Conservation (phyloP, 2,888 invertebrate species). For the Pristionchus exspectatus region DNA sequence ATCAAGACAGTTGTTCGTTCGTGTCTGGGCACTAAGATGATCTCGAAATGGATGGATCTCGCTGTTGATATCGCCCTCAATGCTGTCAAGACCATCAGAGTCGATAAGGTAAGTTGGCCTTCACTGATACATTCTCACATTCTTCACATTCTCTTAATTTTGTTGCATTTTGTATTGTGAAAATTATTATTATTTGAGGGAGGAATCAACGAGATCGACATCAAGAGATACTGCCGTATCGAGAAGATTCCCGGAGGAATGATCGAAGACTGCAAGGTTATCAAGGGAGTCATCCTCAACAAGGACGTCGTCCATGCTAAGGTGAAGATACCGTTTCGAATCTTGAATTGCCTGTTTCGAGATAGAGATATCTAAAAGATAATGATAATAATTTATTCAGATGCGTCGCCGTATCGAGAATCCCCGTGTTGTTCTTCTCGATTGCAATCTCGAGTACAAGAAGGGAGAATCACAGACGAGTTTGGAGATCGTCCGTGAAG, state of each 20-base stretch:
- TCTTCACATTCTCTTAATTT: not conserved
- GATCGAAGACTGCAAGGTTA: conserved; percentile 93
- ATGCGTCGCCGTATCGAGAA: conserved; percentile 95
- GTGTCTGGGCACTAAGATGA: conserved; percentile 97
- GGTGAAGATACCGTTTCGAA: not conserved
- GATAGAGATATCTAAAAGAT: not conserved
- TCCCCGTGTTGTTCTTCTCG: conserved; percentile 93
- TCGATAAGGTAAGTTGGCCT: conserved; percentile 79
- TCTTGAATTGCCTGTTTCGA: not conserved
- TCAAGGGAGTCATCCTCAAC: conserved; percentile 96
- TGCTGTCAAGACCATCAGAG: conserved; percentile 92
- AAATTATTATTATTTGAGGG: conserved; percentile 57
- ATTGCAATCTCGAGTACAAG: conserved; percentile 97
- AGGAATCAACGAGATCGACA: conserved; percentile 94
- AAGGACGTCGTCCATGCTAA: conserved; percentile 98
- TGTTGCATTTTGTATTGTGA: not conserved
- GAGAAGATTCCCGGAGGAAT: conserved; percentile 91
- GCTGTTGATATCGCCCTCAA: conserved; percentile 96
- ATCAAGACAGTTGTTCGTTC: conserved; percentile 91
- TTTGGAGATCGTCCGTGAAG: conserved; percentile 92
- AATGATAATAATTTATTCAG: conserved; percentile 64
- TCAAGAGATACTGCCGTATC: conserved; percentile 84
- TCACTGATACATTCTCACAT: not conserved
- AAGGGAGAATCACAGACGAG: conserved; percentile 84
- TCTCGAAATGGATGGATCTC: conserved; percentile 94